These are phyloP conservation scores for Lepus europaeus DNA, from an alignment of 2,113 vertebrate genomes.

Conservation along the genomic window DNA sequence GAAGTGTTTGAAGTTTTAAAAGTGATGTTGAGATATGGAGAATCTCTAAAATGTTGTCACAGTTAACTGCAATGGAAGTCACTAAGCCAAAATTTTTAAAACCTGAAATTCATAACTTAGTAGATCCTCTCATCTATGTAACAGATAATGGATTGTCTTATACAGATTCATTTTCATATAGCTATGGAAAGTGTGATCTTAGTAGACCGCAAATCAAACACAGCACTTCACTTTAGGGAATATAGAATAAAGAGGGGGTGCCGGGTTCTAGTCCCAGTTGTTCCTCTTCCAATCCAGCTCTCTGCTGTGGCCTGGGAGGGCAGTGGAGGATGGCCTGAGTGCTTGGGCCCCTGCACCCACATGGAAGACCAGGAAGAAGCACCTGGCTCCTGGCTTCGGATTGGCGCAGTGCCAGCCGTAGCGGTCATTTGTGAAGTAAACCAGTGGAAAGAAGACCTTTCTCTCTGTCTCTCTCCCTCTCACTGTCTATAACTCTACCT, in stretches of 20 bases:
- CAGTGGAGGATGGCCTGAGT: no score
- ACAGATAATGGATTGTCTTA: conserved; percentile 47
- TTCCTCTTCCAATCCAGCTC: no score
- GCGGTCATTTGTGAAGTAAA: no score
- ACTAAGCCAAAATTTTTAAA: conserved; percentile 5
- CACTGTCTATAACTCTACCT: no score
- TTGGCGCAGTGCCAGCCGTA: no score
- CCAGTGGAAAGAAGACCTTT: no score
- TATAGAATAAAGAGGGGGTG: neutral
- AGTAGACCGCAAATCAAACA: neutral
- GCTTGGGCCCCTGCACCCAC: no score
- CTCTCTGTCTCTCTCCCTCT: no score
- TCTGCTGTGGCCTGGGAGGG: no score
- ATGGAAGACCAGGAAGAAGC: no score
- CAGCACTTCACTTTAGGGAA: neutral
- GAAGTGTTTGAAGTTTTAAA: conserved; percentile 48
- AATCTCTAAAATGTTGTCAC: conserved; percentile 29
- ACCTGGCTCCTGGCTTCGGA: no score
- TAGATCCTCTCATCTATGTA: neutral
- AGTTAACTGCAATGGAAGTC: conserved; percentile 48
- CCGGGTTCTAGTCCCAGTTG: no score
- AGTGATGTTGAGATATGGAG: neutral
- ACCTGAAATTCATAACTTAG: conserved; percentile 30
- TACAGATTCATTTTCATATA: conserved; percentile 10
- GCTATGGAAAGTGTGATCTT: neutral